phyloP scores from a whole-genome alignment of 2,797 vertebrate species.

The Crossoptilon crossoptilon region DNA sequence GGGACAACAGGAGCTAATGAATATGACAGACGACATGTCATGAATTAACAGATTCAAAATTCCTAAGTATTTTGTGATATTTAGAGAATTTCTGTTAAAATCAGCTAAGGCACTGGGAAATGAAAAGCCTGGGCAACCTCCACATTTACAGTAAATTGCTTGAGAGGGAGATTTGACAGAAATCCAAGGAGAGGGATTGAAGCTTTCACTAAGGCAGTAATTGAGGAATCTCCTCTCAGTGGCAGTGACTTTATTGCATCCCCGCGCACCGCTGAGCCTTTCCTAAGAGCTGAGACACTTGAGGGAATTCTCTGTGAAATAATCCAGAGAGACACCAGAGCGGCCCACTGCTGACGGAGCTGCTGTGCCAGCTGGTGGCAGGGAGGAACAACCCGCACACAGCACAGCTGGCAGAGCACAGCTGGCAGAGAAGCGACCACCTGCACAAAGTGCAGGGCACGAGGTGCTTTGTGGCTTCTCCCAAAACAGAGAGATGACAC shows the following conservation, averaged over 20 bases:
- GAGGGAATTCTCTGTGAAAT: background rate
- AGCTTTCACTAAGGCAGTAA: background rate
- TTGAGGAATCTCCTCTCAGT: background rate
- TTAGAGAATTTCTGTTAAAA: background rate
- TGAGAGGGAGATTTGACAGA: background rate
- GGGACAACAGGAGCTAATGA: background rate
- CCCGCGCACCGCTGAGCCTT: accelerated
- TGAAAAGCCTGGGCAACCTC: background rate
- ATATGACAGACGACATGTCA: background rate
- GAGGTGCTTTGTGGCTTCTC: background rate
- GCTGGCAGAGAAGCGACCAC: background rate
- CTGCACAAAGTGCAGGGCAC: background rate
- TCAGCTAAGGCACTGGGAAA: background rate
- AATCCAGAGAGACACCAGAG: background rate
- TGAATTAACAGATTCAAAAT: background rate
- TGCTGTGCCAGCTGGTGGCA: background rate
- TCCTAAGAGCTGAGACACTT: background rate
- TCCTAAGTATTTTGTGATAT: background rate
- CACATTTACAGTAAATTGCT: background rate
- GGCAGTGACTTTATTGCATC: accelerated
- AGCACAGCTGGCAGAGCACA: background rate
- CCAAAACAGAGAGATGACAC: accelerated
- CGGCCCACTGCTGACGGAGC: background rate
- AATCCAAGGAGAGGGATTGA: background rate
- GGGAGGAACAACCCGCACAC: accelerated